phyloP scores from a whole-genome alignment of 2,888 invertebrate species.

The Himalopsyche japonica region DNA sequence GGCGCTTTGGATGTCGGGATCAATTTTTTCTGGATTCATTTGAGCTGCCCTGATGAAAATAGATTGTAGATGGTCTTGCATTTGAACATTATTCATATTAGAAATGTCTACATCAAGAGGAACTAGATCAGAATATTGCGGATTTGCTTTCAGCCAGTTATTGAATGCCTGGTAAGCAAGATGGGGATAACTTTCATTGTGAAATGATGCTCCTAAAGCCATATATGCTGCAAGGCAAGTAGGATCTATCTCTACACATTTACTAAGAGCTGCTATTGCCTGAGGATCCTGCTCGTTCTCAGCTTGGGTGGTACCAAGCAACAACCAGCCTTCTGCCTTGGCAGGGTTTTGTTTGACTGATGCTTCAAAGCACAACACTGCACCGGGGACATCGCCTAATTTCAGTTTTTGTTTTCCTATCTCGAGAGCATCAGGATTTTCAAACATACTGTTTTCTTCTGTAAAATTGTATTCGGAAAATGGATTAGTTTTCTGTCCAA shows the following conservation, averaged over 20 bases:
- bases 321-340: slow-evolving; percentile 82
- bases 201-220: slow-evolving; percentile 90
- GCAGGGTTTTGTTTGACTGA: slow-evolving; percentile 83
- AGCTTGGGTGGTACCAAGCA: slow-evolving; percentile 89
- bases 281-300: slow-evolving; percentile 97
- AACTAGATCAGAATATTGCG: slow-evolving; percentile 78
- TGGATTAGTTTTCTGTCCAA: slow-evolving; percentile 52
- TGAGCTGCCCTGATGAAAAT: slow-evolving; percentile 81
- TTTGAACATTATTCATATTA: slow-evolving; percentile 53
- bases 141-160: slow-evolving; percentile 78
- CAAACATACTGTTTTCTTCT: slow-evolving; percentile 84
- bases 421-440: slow-evolving; percentile 76
- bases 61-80: slow-evolving; percentile 69
- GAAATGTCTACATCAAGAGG: slow-evolving; percentile 57
- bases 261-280: slow-evolving; percentile 89
- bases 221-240: slow-evolving; percentile 82
- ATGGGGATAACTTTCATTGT: slow-evolving; percentile 92
- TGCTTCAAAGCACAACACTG: slow-evolving; percentile 95
- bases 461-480: slow-evolving; percentile 75
- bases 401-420: slow-evolving; percentile 82
- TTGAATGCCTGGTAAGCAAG: slow-evolving; percentile 83
- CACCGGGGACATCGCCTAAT: slow-evolving; percentile 91
- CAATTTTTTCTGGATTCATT: slow-evolving; percentile 72
- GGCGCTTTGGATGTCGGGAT: slow-evolving; percentile 91
- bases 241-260: slow-evolving; percentile 79